These are phyloP conservation scores for Indri indri DNA, from an alignment of 2,113 vertebrate species.

Conservation along the genomic window DNA sequence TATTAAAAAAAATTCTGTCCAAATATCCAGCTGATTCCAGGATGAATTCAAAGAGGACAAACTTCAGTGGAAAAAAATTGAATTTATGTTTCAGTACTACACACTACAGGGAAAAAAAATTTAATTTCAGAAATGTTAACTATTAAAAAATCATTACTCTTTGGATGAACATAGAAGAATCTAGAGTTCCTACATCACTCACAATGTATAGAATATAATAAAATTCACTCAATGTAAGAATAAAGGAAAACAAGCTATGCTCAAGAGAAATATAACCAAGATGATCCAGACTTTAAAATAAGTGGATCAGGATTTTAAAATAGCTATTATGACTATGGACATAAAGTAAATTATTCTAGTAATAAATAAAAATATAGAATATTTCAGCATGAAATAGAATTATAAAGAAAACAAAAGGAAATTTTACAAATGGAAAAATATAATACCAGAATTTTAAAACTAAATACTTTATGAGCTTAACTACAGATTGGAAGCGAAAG, in stretches of 20 bases:
- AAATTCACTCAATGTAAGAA: background rate
- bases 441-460: background rate
- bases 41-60: background rate
- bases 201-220: background rate
- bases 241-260: background rate
- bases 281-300: background rate
- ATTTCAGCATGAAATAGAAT: background rate
- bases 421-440: background rate
- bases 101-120: background rate
- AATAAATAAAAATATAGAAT: background rate
- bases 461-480: background rate
- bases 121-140: slow-evolving; percentile 4
- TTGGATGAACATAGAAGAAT: background rate
- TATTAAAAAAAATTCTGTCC: too few species aligned
- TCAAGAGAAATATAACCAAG: background rate
- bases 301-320: background rate
- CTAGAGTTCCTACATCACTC: background rate
- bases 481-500: background rate
- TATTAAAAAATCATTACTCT: background rate
- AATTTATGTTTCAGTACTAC: background rate
- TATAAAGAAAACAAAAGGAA: background rate
- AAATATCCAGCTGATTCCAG: background rate
- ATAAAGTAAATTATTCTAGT: background rate
- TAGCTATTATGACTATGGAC: background rate
- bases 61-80: background rate